Conservation (phyloP, 2,797 vertebrate species). For the Nasua narica region DNA sequence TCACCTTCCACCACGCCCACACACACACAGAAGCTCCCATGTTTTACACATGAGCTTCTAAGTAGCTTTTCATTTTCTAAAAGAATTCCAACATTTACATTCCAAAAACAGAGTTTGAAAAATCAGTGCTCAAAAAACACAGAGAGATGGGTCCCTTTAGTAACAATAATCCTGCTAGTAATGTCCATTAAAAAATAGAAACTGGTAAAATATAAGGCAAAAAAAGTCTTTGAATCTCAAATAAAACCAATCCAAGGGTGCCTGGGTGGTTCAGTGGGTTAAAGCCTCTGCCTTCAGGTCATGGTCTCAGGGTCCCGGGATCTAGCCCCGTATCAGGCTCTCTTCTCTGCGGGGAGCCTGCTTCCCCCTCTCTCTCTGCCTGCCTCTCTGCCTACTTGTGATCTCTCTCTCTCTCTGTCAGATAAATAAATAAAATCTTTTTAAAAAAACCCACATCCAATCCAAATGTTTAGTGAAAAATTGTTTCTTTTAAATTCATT, state of each 20-base stretch:
- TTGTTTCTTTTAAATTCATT: neutral
- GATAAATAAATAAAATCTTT: too few relatives aligned
- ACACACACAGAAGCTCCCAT: neutral
- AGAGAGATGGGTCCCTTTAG: neutral
- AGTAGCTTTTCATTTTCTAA: neutral
- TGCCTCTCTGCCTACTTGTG: too few relatives aligned
- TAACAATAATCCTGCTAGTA: neutral
- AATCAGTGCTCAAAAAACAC: neutral
- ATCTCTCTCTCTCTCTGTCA: too few relatives aligned
- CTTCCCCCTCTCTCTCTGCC: too few relatives aligned
- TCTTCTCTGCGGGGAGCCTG: too few relatives aligned
- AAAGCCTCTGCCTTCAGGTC: too few relatives aligned
- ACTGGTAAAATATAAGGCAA: neutral
- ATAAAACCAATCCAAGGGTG: neutral
- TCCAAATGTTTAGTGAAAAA: neutral
- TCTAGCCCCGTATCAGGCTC: too few relatives aligned
- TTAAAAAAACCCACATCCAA: neutral
- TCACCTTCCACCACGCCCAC: neutral
- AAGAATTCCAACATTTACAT: neutral
- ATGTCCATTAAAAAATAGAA: neutral
- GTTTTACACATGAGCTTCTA: neutral
- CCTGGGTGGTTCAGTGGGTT: too few relatives aligned
- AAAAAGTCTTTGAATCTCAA: neutral
- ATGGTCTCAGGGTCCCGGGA: too few relatives aligned
- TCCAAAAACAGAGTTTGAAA: neutral